A percentile compares a stretch with the other conserved stretches of the same genome.
These are phyloP conservation scores for Nymphalis io DNA, from an alignment of 1,140 invertebrate species.

Conservation along the genomic window DNA sequence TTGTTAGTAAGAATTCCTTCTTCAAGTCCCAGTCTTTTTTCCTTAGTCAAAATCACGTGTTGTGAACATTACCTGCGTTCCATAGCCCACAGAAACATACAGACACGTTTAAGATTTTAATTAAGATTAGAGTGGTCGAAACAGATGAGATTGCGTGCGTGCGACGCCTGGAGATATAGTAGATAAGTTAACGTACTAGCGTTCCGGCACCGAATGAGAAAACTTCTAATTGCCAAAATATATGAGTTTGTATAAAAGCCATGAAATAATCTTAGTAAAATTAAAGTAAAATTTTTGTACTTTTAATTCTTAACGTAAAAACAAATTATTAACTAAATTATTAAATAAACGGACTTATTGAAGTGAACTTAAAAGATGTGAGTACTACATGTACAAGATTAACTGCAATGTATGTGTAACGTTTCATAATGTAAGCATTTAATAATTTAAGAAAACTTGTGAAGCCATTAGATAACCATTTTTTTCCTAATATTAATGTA, in stretches of 20 bases:
- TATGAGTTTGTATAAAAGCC: neutral
- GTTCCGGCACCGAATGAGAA: slow-evolving; percentile 44
- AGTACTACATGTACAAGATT: too few relatives aligned
- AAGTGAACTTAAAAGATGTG: too few relatives aligned
- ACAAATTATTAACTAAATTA: too few relatives aligned
- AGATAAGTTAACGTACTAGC: slow-evolving; percentile 34
- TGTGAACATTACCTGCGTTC: slow-evolving; percentile 2
- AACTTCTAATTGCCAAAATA: slow-evolving; percentile 46
- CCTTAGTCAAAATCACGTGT: too few relatives aligned
- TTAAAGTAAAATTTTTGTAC: neutral
- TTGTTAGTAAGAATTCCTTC: too few relatives aligned
- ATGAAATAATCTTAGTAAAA: neutral
- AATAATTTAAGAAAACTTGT: too few relatives aligned
- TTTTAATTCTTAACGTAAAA: too few relatives aligned
- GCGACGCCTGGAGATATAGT: slow-evolving; percentile 28
- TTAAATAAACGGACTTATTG: too few relatives aligned
- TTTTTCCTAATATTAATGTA: too few relatives aligned
- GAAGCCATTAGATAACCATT: too few relatives aligned
- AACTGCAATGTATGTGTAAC: neutral
- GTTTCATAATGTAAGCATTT: too few relatives aligned
- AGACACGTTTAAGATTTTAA: slow-evolving; percentile 57
- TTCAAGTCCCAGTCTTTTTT: neutral
- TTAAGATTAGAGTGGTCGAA: slow-evolving; percentile 61
- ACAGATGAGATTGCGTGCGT: slow-evolving; percentile 53
- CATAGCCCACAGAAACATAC: slow-evolving; percentile 35